Evolutionary conservation across 1,140 invertebrate genomes (phyloP).

Genomic region (Holotrichia oblita): DNA sequence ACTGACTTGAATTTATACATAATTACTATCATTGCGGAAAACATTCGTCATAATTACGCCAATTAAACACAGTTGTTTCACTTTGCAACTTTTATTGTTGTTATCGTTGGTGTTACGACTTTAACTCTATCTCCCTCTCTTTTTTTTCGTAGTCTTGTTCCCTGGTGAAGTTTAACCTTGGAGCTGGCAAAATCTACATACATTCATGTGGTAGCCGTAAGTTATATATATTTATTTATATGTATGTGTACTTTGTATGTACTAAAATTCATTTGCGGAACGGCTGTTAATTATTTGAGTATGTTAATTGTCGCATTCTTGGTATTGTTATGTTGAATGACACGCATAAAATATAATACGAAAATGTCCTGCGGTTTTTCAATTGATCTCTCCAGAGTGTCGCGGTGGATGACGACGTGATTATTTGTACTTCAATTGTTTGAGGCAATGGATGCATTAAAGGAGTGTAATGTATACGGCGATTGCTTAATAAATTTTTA

Average conservation of each 20-base stretch:
- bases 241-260: slow-evolving; percentile 6
- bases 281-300: slow-evolving; percentile 18
- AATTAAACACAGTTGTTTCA: slow-evolving; percentile 34
- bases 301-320: slow-evolving; percentile 23
- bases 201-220: neutral
- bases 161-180: neutral
- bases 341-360: slow-evolving; percentile 4
- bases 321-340: slow-evolving; percentile 33
- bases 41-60: slow-evolving; percentile 18
- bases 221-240: neutral
- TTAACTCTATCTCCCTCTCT: neutral
- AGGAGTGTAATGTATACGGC: neutral
- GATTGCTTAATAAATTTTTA: neutral
- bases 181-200: slow-evolving; percentile 13
- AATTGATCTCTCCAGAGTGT: neutral
- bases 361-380: slow-evolving; percentile 28
- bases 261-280: slow-evolving; percentile 29
- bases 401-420: neutral
- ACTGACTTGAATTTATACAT: neutral
- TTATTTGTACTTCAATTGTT: slow-evolving; percentile 30
- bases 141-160: neutral
- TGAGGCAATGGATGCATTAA: neutral
- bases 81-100: slow-evolving; percentile 16
- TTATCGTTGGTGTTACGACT: slow-evolving; percentile 16
- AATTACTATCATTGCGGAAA: slow-evolving; percentile 25